Conservation (phyloP, 2,113 vertebrate genomes). For the Pao palembangensis region DNA sequence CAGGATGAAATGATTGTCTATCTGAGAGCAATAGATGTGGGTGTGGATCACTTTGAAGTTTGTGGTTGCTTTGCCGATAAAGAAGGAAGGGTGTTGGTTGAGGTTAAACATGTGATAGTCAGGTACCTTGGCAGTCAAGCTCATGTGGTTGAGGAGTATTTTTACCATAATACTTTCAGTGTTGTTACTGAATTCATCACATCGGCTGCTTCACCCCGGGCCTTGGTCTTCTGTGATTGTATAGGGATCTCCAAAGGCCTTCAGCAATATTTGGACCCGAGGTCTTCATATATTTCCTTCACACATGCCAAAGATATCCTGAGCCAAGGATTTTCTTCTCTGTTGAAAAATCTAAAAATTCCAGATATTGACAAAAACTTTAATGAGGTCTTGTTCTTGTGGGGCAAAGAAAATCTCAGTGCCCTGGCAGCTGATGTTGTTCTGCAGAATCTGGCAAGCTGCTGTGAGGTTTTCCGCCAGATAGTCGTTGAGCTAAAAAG, state of each 20-base stretch:
- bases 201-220: conserved; percentile 47
- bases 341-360: conserved; percentile 53
- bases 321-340: conserved; percentile 34
- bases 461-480: conserved; percentile 79
- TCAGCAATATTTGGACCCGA: conserved; percentile 67
- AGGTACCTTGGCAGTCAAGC: conserved; percentile 63
- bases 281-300: conserved; percentile 67
- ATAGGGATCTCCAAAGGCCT: conserved; percentile 74
- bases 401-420: conserved; percentile 75
- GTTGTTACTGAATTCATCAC: conserved; percentile 34
- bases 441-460: conserved; percentile 69
- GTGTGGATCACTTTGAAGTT: conserved; percentile 70
- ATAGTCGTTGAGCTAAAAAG: conserved; percentile 71
- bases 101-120: conserved; percentile 73
- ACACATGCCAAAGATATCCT: conserved; percentile 56
- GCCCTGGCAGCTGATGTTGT: conserved; percentile 52
- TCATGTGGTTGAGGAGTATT: conserved; percentile 73
- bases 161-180: conserved; percentile 77
- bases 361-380: conserved; percentile 60
- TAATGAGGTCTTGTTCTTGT: conserved; percentile 80
- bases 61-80: conserved; percentile 82
- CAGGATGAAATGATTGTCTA: conserved; percentile 83
- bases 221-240: conserved; percentile 78
- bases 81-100: conserved; percentile 75
- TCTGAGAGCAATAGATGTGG: conserved; percentile 69